Evolutionary conservation across 2,888 invertebrate species (phyloP).

Genomic region (Dicyrtoma fusca): DNA sequence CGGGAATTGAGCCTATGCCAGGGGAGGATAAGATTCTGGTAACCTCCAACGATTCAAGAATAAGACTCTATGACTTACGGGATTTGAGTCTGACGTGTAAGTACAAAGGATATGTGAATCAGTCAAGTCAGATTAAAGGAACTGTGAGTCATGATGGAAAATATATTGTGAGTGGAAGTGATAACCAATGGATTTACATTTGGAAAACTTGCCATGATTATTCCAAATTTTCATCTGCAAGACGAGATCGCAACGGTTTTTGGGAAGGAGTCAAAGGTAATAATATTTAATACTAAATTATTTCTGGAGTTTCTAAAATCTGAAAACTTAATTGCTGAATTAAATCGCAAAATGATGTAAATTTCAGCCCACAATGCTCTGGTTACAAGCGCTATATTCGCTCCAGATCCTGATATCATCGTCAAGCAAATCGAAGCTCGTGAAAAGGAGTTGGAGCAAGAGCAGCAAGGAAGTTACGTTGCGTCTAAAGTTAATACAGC

Average conservation of each 20-base stretch:
- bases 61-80: conserved; percentile 90
- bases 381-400: conserved; percentile 96
- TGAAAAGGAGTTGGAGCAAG: conserved; percentile 56
- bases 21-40: conserved; percentile 89
- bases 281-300: too few species aligned
- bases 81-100: conserved; percentile 95
- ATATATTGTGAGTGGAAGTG: conserved; percentile 95
- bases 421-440: conserved; percentile 64
- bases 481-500: conserved; percentile 52
- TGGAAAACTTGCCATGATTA: conserved; percentile 98
- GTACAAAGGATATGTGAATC: conserved; percentile 90
- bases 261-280: conserved; percentile 90
- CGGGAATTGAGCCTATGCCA: conserved; percentile 96
- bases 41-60: conserved; percentile 96
- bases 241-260: conserved; percentile 93
- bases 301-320: too few species aligned
- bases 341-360: too few species aligned
- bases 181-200: conserved; percentile 95
- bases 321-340: too few species aligned
- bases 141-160: conserved; percentile 89
- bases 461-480: conserved; percentile 34
- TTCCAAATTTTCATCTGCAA: conserved; percentile 86
- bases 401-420: conserved; percentile 92
- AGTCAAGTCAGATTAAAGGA: conserved; percentile 95
- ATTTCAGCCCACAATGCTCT: conserved; percentile 87